phyloP scores from a whole-genome alignment of 2,797 vertebrate species.

The Chrosomus eos region DNA sequence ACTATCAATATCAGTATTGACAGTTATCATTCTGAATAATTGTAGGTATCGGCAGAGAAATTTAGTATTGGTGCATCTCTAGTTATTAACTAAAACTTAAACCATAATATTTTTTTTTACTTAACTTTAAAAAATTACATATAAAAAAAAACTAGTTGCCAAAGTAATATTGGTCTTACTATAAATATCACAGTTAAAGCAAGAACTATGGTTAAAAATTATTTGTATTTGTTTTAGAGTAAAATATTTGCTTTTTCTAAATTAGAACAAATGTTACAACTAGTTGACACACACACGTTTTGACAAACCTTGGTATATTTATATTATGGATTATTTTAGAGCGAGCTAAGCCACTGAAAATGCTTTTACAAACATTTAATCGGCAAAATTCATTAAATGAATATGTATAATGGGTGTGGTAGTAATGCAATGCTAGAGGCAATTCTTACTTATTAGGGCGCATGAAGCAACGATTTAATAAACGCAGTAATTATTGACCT shows the following conservation, averaged over 20 bases:
- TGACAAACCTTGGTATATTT: background rate
- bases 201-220: no score
- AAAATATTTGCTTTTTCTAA: background rate
- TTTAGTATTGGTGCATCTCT: no score
- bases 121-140: no score
- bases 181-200: background rate
- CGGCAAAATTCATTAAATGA: background rate
- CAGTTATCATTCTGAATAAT: no score
- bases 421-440: background rate
- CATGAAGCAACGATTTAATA: background rate
- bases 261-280: background rate
- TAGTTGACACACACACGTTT: no score
- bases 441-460: background rate
- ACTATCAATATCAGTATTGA: no score
- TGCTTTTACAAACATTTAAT: background rate
- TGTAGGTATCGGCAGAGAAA: no score
- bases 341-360: background rate
- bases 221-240: background rate
- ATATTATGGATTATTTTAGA: no score
- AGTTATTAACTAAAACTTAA: no score
- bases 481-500: background rate
- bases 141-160: no score
- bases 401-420: background rate
- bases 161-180: background rate
- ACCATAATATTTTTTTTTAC: no score